Base-by-base conservation (phyloP, 1,140 invertebrate species). In the Meloidogyne exigua region DNA sequence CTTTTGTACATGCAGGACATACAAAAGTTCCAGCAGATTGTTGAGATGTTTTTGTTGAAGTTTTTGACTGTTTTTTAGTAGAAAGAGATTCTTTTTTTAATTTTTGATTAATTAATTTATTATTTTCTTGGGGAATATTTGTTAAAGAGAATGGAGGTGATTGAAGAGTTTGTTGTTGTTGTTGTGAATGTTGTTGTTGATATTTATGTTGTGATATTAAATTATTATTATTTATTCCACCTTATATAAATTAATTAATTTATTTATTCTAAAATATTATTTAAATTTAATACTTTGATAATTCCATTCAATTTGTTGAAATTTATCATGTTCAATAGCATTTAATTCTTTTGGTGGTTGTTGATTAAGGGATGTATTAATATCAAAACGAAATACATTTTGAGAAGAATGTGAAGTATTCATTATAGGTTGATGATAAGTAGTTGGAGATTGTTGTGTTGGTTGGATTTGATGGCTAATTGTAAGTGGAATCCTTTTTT, bases 11-110 rank as follows among this genome's bases (percentile, higher is more conserved):
- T 26, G 44, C 25, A 18, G 32, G 32, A 32, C 69, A 71, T 28
- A 57, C 49, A 71, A 71, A 71, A 57, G 18, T 71, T 44, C 69
- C 44, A 62, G 4, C n/a, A 26, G 39, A 21, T 71, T 71, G 44
- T 44, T 71, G 69, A 26, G 69, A 15, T 44, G 39, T 42, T 62
- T 25, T 28, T 62, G 69, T 32, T 44, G 69, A 9, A 18, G 11
- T 68, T 9, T 11, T 1, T 68, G 5, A n/a, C 11, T 18, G 66
- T 57, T 71, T 44, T n/a, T 71, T 71, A 42, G 15, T 69, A 2
- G 68, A 1, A 21, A n/a, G 7, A 26, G 69, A 44, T 62, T 44
- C 18, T 62, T 25, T 7, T 32, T 21, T 23, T 49, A 26, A 18
- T 42, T 26, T 28, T 49, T 69, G 23, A 42, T 21, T 57, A 26